These are phyloP conservation scores for human DNA, from an alignment of 2,113 vertebrate genomes.

Conservation along the genomic window DNA sequence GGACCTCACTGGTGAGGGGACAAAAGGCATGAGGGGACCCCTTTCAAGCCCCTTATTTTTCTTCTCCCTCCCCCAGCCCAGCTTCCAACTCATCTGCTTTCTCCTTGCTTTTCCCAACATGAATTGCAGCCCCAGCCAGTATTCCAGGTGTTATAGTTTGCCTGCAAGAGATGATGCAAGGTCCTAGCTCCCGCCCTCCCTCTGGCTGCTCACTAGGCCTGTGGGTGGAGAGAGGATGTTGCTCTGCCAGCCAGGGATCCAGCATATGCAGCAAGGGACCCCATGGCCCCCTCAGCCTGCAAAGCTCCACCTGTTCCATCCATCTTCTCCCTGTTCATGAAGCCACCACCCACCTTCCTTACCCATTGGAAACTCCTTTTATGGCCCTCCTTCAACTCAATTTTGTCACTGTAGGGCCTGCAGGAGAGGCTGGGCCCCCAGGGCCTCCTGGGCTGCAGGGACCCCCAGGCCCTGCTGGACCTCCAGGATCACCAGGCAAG, in stretches of 20 bases:
- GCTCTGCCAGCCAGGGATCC: neutral
- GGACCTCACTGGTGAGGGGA: slow-evolving; percentile 85
- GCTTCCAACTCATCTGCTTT: neutral
- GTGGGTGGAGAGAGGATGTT: neutral
- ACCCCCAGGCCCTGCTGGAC: slow-evolving; percentile 83
- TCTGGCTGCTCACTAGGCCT: neutral
- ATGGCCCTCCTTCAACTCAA: neutral
- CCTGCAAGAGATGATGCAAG: neutral
- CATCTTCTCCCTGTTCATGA: neutral
- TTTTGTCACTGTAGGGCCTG: slow-evolving; percentile 72
- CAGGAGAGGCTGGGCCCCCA: slow-evolving; percentile 86
- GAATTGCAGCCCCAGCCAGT: neutral
- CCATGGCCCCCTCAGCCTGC: neutral
- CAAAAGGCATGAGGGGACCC: neutral
- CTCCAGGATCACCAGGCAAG: slow-evolving; percentile 85
- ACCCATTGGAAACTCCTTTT: neutral
- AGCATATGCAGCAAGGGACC: neutral
- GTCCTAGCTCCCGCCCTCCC: neutral
- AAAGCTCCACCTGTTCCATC: neutral
- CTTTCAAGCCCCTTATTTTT: neutral
- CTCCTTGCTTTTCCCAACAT: neutral
- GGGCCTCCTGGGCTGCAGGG: slow-evolving; percentile 88
- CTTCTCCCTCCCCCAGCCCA: neutral
- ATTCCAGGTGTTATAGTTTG: neutral
- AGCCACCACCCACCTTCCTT: neutral